Evolutionary conservation across 2,797 vertebrate species (phyloP).

Genomic region (Mormyrus hasselquistii): DNA sequence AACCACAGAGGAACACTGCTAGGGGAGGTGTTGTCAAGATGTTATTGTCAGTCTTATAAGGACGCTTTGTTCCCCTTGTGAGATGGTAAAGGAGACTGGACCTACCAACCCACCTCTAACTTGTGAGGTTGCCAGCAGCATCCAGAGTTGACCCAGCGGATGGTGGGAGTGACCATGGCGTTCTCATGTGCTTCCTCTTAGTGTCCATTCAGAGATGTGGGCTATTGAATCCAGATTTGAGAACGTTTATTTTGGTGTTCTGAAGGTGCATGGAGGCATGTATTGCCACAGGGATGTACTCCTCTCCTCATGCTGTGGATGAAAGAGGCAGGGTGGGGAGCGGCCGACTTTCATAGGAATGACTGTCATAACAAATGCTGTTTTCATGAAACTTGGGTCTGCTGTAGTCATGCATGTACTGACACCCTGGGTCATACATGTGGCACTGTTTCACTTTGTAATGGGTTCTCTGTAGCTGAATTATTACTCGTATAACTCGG

Average conservation of each 20-base stretch:
- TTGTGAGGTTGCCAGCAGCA: not conserved
- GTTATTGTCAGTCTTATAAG: not conserved
- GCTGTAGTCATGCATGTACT: not conserved
- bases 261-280: not conserved
- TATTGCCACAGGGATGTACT: not conserved
- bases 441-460: not conserved
- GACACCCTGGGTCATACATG: not conserved
- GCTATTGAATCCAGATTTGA: slow-evolving; percentile 30
- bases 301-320: slow-evolving; percentile 4
- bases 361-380: slow-evolving; percentile 16
- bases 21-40: not conserved
- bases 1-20: not conserved
- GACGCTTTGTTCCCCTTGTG: not conserved
- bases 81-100: not conserved
- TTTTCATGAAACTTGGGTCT: not conserved
- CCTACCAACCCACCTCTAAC: not conserved
- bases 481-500: not conserved
- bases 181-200: slow-evolving; percentile 3
- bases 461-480: not conserved
- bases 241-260: not conserved
- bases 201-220: slow-evolving; percentile 3
- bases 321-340: not conserved
- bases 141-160: slow-evolving; percentile 23
- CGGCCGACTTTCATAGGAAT: slow-evolving; percentile 7
- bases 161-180: not conserved